Conservation (phyloP, 2,113 vertebrate species). For the Syrmaticus mikado region DNA sequence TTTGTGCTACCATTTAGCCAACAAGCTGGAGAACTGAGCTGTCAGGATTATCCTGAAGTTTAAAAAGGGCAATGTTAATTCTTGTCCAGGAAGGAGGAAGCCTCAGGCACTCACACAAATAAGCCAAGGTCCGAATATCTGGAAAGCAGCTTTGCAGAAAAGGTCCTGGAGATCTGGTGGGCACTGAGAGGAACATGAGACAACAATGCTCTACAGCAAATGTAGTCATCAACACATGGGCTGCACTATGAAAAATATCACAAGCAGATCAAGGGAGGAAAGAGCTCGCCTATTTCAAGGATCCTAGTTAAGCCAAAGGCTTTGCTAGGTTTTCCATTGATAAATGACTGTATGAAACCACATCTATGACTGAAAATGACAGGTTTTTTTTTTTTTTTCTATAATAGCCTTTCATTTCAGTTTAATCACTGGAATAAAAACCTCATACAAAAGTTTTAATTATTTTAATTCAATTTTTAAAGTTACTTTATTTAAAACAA, state of each 20-base stretch:
- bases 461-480: not conserved
- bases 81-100: not conserved
- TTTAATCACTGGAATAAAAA: not conserved
- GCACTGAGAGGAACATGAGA: not conserved
- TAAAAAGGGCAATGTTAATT: not conserved
- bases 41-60: not conserved
- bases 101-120: not conserved
- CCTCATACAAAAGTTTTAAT: not conserved
- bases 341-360: not conserved
- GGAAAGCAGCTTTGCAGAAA: not conserved
- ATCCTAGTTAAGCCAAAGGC: not conserved
- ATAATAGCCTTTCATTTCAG: not conserved
- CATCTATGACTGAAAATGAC: not conserved
- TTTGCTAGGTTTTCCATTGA: not conserved
- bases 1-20: not conserved
- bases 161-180: not conserved
- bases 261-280: fast-evolving
- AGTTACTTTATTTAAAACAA: not conserved
- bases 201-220: not conserved
- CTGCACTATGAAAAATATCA: not conserved
- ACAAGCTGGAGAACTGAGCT: not conserved
- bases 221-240: not conserved
- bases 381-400: not conserved
- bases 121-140: not conserved
- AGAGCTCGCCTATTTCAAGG: not conserved